Evolutionary conservation across 1,140 invertebrate species (phyloP).

Genomic region (Antheraea mylitta): DNA sequence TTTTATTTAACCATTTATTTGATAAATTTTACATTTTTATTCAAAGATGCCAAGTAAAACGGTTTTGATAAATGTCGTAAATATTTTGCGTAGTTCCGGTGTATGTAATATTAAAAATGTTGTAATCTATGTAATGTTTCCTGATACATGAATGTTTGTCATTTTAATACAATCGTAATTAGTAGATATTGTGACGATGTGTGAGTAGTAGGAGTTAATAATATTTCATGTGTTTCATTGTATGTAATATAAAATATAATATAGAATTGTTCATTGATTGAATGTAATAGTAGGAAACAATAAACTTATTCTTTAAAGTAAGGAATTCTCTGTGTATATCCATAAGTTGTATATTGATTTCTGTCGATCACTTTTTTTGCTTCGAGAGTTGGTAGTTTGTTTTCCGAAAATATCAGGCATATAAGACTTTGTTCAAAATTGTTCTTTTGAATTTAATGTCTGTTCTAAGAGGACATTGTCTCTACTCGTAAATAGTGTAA

Average conservation of each 20-base stretch:
- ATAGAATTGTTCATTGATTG: not conserved
- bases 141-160: no score
- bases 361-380: not conserved
- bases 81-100: no score
- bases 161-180: no score
- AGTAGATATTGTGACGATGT: no score
- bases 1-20: no score
- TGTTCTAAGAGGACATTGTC: conserved; percentile 31
- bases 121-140: no score
- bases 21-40: no score
- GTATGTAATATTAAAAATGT: no score
- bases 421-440: conserved; percentile 34
- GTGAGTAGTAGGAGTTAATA: not conserved
- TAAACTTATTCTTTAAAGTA: not conserved
- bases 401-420: no score
- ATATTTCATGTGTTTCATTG: not conserved
- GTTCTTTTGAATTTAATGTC: conserved; percentile 66
- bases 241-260: not conserved
- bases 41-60: no score
- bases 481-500: conserved; percentile 24
- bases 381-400: not conserved
- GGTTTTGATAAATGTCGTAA: no score
- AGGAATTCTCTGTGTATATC: not conserved
- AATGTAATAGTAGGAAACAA: conserved; percentile 2
- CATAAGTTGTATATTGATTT: no score